A percentile compares a stretch with the other conserved stretches of the same genome.
These are phyloP conservation scores for Xestia sexstrigata DNA, from an alignment of 2,888 invertebrate species.

Conservation along the genomic window DNA sequence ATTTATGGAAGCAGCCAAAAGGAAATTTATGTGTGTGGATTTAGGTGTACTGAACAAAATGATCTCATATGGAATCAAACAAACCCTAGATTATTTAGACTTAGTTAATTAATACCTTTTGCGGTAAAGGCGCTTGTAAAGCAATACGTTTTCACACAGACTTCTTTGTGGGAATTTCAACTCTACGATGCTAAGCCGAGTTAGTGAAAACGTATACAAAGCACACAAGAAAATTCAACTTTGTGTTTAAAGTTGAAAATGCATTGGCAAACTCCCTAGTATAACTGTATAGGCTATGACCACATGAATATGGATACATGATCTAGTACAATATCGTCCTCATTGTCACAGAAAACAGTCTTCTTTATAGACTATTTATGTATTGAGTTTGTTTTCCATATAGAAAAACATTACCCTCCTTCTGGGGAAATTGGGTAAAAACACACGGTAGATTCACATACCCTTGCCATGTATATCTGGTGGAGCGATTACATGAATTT, in stretches of 20 bases:
- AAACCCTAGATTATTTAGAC: neutral
- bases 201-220: neutral
- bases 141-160: neutral
- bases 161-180: neutral
- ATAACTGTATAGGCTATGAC: neutral
- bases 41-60: neutral
- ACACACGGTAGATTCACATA: neutral
- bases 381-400: neutral
- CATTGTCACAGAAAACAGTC: neutral
- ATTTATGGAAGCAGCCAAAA: constrained; percentile 16
- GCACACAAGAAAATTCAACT: too few species aligned
- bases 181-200: neutral
- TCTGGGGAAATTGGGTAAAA: neutral
- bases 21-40: neutral
- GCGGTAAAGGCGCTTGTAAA: neutral
- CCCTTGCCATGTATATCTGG: neutral
- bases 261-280: neutral
- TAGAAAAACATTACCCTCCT: neutral
- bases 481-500: neutral
- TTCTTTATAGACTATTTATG: neutral
- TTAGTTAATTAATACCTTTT: neutral
- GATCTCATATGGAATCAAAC: constrained; percentile 7
- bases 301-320: neutral
- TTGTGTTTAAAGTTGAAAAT: neutral
- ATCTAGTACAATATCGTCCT: neutral